Conservation (phyloP, 2,888 invertebrate species). For the Lasioglossum lativentre region DNA sequence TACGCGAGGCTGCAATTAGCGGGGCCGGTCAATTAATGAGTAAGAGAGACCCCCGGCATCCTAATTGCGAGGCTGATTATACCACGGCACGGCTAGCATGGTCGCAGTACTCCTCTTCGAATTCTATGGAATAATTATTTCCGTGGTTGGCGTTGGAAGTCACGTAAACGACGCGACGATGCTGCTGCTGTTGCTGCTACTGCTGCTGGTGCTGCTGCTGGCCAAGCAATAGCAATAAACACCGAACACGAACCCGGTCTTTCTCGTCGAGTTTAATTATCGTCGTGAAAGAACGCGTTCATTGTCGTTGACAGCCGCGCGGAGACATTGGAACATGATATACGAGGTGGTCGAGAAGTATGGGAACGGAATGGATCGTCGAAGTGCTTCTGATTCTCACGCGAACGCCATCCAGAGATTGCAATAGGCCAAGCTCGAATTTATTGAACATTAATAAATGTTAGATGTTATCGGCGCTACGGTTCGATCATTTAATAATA, state of each 20-base stretch:
- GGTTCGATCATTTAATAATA: too few species aligned
- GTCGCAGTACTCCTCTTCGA: constrained; percentile 1
- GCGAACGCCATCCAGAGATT: not conserved
- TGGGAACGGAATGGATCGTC: not conserved
- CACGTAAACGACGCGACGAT: not conserved
- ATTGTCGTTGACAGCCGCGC: constrained; percentile 1
- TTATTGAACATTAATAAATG: not conserved
- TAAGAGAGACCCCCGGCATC: not conserved
- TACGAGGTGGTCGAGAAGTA: not conserved
- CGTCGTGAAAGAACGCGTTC: not conserved
- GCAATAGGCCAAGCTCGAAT: not conserved
- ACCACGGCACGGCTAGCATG: not conserved
- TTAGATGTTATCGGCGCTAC: too few species aligned
- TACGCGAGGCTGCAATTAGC: not conserved
- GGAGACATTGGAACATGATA: not conserved
- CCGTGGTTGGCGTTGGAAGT: not conserved
- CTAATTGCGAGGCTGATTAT: constrained; percentile 10
- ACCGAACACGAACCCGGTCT: not conserved
- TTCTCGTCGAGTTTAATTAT: not conserved
- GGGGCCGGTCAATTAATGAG: constrained; percentile 6
- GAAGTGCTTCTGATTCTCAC: not conserved
- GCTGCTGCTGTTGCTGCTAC: not conserved
- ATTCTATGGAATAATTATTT: constrained; percentile 13
- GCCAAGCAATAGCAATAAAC: not conserved
- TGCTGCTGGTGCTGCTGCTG: not conserved